Base-by-base conservation (phyloP, 2,797 vertebrate species). In the Chelonia mydas region DNA sequence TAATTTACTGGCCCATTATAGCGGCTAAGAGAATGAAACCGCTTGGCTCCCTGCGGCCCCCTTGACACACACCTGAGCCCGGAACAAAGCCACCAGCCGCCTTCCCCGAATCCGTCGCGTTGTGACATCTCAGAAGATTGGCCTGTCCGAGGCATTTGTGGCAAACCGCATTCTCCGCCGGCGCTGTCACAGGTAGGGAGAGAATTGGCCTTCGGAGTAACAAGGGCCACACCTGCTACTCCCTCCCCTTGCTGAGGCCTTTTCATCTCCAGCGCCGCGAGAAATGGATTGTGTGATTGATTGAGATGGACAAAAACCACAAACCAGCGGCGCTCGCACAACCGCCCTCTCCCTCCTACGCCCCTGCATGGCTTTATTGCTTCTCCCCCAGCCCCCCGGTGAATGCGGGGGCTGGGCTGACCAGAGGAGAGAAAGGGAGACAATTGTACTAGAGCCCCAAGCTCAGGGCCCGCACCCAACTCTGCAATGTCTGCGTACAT, bases 1-100 rank as follows among this genome's bases (percentile, higher is more conserved):
- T 82, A 85, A 96, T 95, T 96, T 50, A 96, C 82, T 61, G 65
- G 79, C 84, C 91, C 81, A 74, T 68, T 82, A 91, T 93, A 95
- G 59, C 0, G 0, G 68, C 1, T 0, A 84, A 90, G 82, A 90
- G 93, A 83, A 57, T 10, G 1, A 74, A 91, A 92, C 31, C 81
- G 80, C 85, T 81, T 61, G 28, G 77, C 47, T 91, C 72, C 65
- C 78, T 11, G 85, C 65, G 27, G 74, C 88, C 91, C 88, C 65
- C 74, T 90, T 45, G 41, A 16, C 23, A 84, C 79, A 83, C 91
- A 89, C 91, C 91, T 93, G 91, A 89, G 91, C 87, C 86, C 83
- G 78, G 82, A 41, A 93, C 91, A 89, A 93, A 55, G 57, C 83
- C 84, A 50, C 57, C 87, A 11, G 72, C 80, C 51, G 15, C 2